Evolutionary conservation across 2,797 vertebrate genomes (phyloP), one percentile per base, ranked within the genome.

Genomic region (Pelochelys cantorii): DNA sequence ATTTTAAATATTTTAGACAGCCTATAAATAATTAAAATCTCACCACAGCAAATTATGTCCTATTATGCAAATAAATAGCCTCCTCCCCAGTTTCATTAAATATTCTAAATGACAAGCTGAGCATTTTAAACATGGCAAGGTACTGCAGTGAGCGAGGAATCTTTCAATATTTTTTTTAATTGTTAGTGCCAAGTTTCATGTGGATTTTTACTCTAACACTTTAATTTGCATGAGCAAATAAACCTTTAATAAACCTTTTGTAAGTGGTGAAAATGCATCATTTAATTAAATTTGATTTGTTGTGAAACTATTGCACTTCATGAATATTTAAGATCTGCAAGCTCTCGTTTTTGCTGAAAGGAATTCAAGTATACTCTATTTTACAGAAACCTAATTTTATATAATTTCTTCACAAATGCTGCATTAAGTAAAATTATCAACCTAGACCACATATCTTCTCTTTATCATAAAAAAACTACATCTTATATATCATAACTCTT

Each of bases 1-100:
- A 97, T 98, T 98, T 98, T 98, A 98, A 98, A 98, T 98, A 98
- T 98, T 98, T 98, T 95, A 98, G 97, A 96, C 96, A 96, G 96
- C 80, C 97, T 98, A 98, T 98, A 98, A 98, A 98, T 98, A 98
- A 98, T 98, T 98, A 98, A 98, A 98, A 97, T 93, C 88, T 97
- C 97, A 98, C 98, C 97, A 98, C 97, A 97, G 97, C 97, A 98
- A 98, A 98, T 98, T 98, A 98, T 98, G 97, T 98, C 97, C 97
- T 98, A 98, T 98, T 98, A 98, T 98, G 98, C 98, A 98, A 98
- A 98, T 98, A 98, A 98, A 98, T 98, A 98, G 97, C 98, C 97
- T 98, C 98, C 98, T 98, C 97, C 97, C 97, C 31, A 75, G 97
- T 97, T 98, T 98, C 98, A 98, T 98, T 98, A 98, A 97, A 97